Evolutionary conservation across 2,797 vertebrate species (phyloP), one percentile per base, ranked within the genome.

Genomic region (Artibeus lituratus): DNA sequence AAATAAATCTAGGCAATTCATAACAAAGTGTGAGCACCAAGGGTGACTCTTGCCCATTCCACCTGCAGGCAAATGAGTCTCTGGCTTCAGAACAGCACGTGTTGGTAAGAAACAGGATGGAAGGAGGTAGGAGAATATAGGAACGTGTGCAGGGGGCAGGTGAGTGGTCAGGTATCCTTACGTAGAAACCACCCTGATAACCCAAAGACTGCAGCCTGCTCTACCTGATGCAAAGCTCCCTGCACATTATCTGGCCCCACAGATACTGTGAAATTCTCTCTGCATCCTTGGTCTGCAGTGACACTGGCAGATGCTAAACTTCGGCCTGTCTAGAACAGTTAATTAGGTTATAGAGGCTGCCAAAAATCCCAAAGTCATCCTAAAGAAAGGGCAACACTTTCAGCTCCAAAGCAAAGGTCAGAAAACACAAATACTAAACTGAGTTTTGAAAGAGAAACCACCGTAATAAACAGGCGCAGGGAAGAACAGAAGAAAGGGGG

Each of bases 341-440:
- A 97, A 97, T 95, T 98, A 97, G 95, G 93, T 97, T 97, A 97
- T 72, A 78, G 39, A 62, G 47, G 96, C 96, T 97, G 90, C 88
- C 98, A 97, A 96, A 95, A 97, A 92, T 82, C 77, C 94, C 95
- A 94, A 49, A 97, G 89, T 94, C 90, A 96, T 93, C 87, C 87
- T 87, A 95, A 95, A 96, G 96, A 51, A 95, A 97, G 97, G 70
- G 0, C 42, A 96, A 65, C 74, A 69, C 62, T 47, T 90, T 57
- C 57, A 10, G 15, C 65, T 73, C 74, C 92, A 85, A 97, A 57
- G 65, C 16, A 94, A 97, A 97, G 95, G 96, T 93, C 96, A 96
- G 70, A 83, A 97, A 78, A 94, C 83, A 94, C 91, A 97, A 83
- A 94, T 44, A 69, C 15, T 32, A 84, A 80, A 90, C 47, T 32